These are phyloP conservation scores for Strigamia crassipes DNA, from an alignment of 2,888 invertebrate genomes.

Conservation along the genomic window DNA sequence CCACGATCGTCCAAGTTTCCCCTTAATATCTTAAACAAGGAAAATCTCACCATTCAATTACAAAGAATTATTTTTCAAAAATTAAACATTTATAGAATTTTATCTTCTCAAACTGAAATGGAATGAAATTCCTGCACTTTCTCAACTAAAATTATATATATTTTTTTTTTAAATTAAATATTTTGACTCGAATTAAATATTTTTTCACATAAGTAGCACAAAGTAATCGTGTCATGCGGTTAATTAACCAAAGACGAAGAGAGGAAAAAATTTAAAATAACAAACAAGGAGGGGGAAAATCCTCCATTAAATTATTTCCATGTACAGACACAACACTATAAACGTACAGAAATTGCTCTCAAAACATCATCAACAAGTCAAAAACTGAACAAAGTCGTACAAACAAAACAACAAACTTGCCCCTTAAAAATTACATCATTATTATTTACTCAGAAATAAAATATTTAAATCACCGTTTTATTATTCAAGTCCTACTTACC, in stretches of 20 bases:
- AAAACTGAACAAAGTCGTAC: background rate
- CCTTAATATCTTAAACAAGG: conserved; percentile 23
- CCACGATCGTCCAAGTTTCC: conserved; percentile 25
- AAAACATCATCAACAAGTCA: conserved; percentile 28
- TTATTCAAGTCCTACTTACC: conserved; percentile 68
- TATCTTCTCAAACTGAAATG: no score
- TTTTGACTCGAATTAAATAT: background rate
- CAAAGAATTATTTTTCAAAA: background rate
- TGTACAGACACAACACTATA: conserved; percentile 40
- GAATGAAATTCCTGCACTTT: no score
- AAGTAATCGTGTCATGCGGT: background rate
- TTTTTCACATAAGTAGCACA: background rate
- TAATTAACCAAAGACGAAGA: background rate
- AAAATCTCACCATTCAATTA: conserved; percentile 12
- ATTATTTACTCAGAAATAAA: background rate
- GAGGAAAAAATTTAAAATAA: background rate
- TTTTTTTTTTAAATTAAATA: no score
- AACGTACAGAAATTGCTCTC: conserved; percentile 23
- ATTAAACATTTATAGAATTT: no score
- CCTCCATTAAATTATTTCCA: conserved; percentile 20
- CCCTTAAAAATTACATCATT: background rate
- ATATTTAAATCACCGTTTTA: no score
- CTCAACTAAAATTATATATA: no score
- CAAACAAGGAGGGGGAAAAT: background rate
- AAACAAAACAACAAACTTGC: background rate